Percentiles rank a stretch among this genome's conserved stretches.
These are phyloP conservation scores for Hemibagrus wyckioides DNA, from an alignment of 2,113 vertebrate genomes.

Conservation along the genomic window DNA sequence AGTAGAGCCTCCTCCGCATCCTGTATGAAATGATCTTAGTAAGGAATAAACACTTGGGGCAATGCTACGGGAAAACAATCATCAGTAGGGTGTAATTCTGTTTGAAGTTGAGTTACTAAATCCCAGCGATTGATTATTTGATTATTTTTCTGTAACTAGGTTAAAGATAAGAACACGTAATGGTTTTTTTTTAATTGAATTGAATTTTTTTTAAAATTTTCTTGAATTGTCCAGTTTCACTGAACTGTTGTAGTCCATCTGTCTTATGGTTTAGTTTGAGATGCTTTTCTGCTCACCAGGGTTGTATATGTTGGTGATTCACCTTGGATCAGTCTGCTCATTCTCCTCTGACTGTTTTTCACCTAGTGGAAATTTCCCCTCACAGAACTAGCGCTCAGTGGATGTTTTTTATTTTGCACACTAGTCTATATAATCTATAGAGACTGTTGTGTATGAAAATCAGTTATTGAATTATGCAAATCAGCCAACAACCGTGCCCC, in stretches of 20 bases:
- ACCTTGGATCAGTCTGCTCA: neutral
- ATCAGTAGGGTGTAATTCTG: neutral
- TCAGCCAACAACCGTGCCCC: neutral
- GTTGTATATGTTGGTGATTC: neutral
- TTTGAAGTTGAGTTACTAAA: neutral
- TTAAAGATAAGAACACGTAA: neutral
- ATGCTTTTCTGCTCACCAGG: neutral
- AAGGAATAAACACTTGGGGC: neutral
- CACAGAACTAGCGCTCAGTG: neutral
- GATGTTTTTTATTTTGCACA: neutral
- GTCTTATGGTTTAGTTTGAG: neutral
- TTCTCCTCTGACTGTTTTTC: neutral
- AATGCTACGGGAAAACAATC: neutral
- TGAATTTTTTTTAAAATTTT: no score
- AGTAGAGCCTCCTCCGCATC: neutral
- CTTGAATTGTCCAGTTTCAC: neutral
- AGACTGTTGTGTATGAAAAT: neutral
- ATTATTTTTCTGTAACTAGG: neutral
- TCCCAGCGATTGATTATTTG: no score
- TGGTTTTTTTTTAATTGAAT: no score
- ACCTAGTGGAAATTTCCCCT: neutral
- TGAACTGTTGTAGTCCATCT: neutral
- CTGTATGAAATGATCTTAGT: neutral
- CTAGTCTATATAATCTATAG: neutral
- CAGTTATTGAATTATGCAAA: neutral